These are phyloP conservation scores for Aviceda subcristata DNA, from an alignment of 2,113 vertebrate species.

Conservation along the genomic window DNA sequence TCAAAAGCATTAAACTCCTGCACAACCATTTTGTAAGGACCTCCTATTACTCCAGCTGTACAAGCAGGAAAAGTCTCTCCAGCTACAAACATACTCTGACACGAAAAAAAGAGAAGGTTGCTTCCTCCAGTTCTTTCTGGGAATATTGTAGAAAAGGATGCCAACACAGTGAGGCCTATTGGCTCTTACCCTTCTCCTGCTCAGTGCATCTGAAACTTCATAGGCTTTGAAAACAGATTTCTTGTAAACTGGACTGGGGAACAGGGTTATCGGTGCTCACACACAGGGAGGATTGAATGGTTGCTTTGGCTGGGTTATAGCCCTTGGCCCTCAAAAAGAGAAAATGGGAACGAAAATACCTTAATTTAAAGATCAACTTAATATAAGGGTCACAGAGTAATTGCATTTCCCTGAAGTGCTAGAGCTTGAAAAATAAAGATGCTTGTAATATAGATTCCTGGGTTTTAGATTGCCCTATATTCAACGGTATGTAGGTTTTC, in stretches of 20 bases:
- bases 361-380: neutral
- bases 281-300: neutral
- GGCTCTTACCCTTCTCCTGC: neutral
- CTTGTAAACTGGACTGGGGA: neutral
- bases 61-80: neutral
- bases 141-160: neutral
- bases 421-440: neutral
- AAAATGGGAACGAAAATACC: neutral
- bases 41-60: neutral
- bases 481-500: neutral
- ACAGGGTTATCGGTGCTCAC: neutral
- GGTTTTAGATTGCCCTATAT: slow-evolving; percentile 19
- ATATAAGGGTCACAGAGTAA: neutral
- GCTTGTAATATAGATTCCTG: neutral
- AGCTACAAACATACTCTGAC: neutral
- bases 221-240: neutral
- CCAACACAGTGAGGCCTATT: neutral
- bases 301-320: neutral
- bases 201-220: neutral
- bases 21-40: neutral
- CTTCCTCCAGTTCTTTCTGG: neutral
- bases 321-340: neutral
- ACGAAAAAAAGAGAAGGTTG: neutral
- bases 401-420: neutral
- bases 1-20: neutral